phyloP scores from a whole-genome alignment of 2,888 invertebrate species.

The Drosophila subsilvestris region DNA sequence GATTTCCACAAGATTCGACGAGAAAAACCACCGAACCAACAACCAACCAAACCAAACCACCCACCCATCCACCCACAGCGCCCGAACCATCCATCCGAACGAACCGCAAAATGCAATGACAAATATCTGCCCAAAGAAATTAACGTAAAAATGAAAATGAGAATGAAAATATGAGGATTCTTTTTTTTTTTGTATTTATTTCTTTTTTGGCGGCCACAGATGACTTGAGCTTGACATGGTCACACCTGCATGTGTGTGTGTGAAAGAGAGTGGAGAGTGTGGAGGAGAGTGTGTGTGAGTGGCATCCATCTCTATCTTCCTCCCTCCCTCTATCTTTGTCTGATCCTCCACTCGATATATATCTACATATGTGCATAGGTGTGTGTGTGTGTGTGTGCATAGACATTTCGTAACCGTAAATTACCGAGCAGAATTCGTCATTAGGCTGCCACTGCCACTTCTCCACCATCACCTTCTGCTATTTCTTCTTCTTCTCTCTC shows the following conservation, averaged over 20 bases:
- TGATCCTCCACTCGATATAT: slow-evolving; percentile 8
- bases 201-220: slow-evolving; percentile 41
- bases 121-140: slow-evolving; percentile 38
- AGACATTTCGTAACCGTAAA: slow-evolving; percentile 71
- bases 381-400: slow-evolving; percentile 5
- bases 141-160: slow-evolving; percentile 34
- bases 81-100: not conserved
- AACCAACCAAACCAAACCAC: slow-evolving; percentile 8
- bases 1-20: slow-evolving; percentile 40
- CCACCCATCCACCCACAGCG: slow-evolving; percentile 8
- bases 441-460: slow-evolving; percentile 43
- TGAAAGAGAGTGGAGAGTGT: not conserved
- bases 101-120: slow-evolving; percentile 40
- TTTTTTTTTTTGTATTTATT: slow-evolving; percentile 18
- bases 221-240: slow-evolving; percentile 70
- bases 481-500: not conserved
- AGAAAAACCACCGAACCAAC: slow-evolving; percentile 27
- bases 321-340: not conserved
- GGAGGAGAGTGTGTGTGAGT: slow-evolving; percentile 16
- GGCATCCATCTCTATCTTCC: slow-evolving; percentile 21
- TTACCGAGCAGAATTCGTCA: slow-evolving; percentile 77
- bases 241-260: slow-evolving; percentile 11
- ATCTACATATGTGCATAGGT: not conserved
- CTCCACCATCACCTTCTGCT: not conserved
- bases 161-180: slow-evolving; percentile 53